Evolutionary conservation across 2,113 vertebrate species (phyloP).

Genomic region (Tyto alba): DNA sequence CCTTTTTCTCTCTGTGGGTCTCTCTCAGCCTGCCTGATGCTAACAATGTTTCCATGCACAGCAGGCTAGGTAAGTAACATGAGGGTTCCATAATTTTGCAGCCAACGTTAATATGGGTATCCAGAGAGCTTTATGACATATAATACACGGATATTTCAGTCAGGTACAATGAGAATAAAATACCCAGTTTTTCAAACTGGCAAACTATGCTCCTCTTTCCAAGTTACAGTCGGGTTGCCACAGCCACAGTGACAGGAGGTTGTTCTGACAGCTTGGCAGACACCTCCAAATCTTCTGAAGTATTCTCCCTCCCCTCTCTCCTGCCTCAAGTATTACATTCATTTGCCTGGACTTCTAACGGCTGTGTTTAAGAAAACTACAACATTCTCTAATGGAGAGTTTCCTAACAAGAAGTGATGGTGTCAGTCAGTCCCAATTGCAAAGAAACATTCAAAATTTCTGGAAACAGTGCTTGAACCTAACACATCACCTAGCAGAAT

Average conservation of each 20-base stretch:
- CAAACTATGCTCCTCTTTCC: not conserved
- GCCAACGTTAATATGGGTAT: not conserved
- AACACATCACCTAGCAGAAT: not conserved
- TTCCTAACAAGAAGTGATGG: not conserved
- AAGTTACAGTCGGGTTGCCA: not conserved
- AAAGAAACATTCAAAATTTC: not conserved
- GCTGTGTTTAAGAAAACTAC: not conserved
- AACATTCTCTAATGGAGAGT: not conserved
- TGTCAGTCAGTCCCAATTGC: not conserved
- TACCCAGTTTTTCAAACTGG: not conserved
- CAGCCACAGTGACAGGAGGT: not conserved
- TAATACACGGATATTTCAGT: not conserved
- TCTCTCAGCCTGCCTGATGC: not conserved
- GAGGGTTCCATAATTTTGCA: not conserved
- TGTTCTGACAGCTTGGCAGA: not conserved
- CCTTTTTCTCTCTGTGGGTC: not conserved
- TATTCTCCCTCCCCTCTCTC: not conserved
- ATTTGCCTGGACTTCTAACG: not conserved
- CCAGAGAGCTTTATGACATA: not conserved
- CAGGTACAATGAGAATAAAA: not conserved
- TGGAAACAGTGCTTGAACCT: not conserved
- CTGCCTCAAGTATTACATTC: not conserved
- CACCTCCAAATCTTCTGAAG: not conserved
- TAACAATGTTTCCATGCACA: not conserved
- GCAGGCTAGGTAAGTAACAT: not conserved